Evolutionary conservation across 2,888 invertebrate genomes (phyloP).

Genomic region (Lepidocyrtinus sp.): DNA sequence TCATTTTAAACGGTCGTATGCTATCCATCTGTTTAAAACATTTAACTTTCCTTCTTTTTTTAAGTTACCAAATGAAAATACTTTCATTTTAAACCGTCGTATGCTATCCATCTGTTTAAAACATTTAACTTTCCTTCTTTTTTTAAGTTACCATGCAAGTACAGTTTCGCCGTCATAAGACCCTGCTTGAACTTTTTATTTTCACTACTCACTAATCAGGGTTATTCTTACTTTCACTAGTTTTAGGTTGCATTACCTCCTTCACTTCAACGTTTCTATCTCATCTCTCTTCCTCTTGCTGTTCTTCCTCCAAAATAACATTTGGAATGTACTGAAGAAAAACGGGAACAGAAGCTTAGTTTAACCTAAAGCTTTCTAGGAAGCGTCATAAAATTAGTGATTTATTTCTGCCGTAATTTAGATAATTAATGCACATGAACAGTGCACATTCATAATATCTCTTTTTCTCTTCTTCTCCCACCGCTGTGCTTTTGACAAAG

Average conservation of each 20-base stretch:
- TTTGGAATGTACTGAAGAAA: slow-evolving; percentile 15
- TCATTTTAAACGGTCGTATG: too few relatives aligned
- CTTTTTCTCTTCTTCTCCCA: neutral
- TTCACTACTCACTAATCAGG: slow-evolving; percentile 6
- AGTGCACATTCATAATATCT: slow-evolving; percentile 60
- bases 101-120: too few relatives aligned
- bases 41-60: too few relatives aligned
- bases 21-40: too few relatives aligned
- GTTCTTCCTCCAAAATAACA: neutral
- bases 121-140: too few relatives aligned
- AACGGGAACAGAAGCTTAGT: slow-evolving; percentile 42
- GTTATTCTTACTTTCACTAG: neutral
- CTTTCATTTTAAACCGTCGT: too few relatives aligned
- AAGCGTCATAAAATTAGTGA: slow-evolving; percentile 70
- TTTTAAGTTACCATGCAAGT: too few relatives aligned
- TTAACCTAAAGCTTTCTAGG: slow-evolving; percentile 58
- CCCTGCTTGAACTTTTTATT: too few relatives aligned
- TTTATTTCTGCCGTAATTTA: slow-evolving; percentile 70
- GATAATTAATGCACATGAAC: slow-evolving; percentile 70
- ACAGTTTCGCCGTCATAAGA: too few relatives aligned
- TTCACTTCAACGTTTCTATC: neutral
- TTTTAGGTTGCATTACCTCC: slow-evolving; percentile 4
- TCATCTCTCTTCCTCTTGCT: neutral
- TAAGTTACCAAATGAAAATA: too few relatives aligned
- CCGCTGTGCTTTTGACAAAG: slow-evolving; percentile 35